Evolutionary conservation across 2,888 invertebrate species (phyloP).

Genomic region (Meiosimyza platycephala): DNA sequence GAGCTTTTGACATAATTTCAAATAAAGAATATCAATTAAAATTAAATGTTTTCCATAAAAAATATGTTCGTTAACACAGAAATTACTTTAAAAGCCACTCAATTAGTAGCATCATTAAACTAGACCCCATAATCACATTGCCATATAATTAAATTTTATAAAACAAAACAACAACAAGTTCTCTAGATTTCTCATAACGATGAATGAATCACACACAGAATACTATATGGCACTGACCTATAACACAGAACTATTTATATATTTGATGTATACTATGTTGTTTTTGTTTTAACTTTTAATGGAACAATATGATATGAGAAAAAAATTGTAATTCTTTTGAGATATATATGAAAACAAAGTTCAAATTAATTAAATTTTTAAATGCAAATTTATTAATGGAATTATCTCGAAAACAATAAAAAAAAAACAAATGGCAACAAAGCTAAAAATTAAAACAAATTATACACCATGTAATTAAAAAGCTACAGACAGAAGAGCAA

Average conservation of each 20-base stretch:
- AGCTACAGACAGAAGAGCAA: neutral
- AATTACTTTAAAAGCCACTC: constrained; percentile 9
- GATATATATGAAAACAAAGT: too few species aligned
- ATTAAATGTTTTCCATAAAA: too few species aligned
- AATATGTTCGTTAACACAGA: too few species aligned
- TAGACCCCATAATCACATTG: neutral
- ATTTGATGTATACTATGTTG: constrained; percentile 23
- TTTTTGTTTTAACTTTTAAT: neutral
- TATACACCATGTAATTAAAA: constrained; percentile 1
- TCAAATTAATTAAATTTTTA: too few species aligned
- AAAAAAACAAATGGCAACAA: neutral
- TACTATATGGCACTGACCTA: constrained; percentile 42
- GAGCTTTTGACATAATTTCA: too few species aligned
- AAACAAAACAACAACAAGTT: too few species aligned
- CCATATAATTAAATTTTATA: too few species aligned
- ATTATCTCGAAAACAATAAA: constrained; percentile 3
- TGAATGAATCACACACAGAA: constrained; percentile 25
- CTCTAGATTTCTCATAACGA: neutral
- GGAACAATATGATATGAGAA: too few species aligned
- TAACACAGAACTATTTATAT: constrained; percentile 36
- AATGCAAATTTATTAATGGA: too few species aligned
- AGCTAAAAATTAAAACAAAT: constrained; percentile 14
- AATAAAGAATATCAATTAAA: too few species aligned
- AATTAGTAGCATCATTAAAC: neutral
- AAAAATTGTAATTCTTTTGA: too few species aligned